Conservation (phyloP, 53 echinoderm and acorn worm species). For the Hippasteria phrygiana region DNA sequence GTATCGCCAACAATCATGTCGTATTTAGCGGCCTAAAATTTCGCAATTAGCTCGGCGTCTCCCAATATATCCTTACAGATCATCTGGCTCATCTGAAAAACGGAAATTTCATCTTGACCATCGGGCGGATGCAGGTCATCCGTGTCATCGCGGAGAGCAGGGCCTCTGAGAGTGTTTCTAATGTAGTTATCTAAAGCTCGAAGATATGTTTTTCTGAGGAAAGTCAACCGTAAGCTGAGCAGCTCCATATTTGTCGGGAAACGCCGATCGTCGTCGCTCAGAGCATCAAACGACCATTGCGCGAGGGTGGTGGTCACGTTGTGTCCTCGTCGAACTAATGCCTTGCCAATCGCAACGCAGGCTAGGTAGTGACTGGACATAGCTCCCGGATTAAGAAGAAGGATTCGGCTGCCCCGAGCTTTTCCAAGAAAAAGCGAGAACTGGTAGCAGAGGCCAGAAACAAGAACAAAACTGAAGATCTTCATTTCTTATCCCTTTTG, state of each 20-base stretch:
- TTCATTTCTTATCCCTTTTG: too few species aligned
- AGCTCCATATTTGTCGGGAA: neutral
- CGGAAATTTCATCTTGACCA: neutral
- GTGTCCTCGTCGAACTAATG: neutral
- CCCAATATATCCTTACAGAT: neutral
- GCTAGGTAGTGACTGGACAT: neutral
- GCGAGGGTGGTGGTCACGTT: neutral
- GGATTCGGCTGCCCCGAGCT: neutral
- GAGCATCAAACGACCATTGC: too few species aligned
- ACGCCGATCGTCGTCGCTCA: neutral
- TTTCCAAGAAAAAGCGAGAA: neutral
- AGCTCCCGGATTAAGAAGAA: neutral
- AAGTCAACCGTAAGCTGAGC: neutral
- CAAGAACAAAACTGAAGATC: too few species aligned
- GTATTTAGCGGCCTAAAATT: neutral
- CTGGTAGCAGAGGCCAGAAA: too few species aligned
- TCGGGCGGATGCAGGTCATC: neutral
- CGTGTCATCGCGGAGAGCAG: neutral
- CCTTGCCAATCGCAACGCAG: neutral
- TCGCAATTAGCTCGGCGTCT: neutral
- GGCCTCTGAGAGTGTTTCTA: neutral
- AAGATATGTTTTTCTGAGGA: neutral
- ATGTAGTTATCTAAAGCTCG: neutral
- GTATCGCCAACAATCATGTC: neutral
- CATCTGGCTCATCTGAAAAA: neutral